phyloP scores from a whole-genome alignment of 2,888 invertebrate species.

The Apodemia zela region DNA sequence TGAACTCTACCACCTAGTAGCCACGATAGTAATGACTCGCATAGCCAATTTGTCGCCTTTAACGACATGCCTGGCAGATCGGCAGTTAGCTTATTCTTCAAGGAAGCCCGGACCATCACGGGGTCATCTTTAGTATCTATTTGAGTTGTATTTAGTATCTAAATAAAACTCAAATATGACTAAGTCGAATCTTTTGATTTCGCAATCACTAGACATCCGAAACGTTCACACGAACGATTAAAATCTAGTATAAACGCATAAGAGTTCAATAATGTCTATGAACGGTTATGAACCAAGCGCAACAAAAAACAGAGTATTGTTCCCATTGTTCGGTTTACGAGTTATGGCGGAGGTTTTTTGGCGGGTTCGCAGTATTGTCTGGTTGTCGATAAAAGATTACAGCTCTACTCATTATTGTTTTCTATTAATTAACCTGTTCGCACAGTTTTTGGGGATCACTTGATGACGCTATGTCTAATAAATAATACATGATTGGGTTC shows the following conservation, averaged over 20 bases:
- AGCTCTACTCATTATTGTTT: constrained; percentile 8
- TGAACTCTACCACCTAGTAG: too few relatives aligned
- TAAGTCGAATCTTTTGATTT: neutral
- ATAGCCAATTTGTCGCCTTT: too few relatives aligned
- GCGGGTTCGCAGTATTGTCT: constrained; percentile 13
- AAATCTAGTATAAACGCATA: neutral
- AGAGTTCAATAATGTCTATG: constrained; percentile 11
- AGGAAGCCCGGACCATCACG: too few relatives aligned
- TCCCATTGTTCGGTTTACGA: neutral
- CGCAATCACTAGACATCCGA: neutral
- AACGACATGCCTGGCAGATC: too few relatives aligned
- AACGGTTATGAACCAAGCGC: constrained; percentile 3
- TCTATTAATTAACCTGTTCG: constrained; percentile 1
- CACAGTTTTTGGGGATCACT: constrained; percentile 11
- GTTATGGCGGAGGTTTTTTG: constrained; percentile 11
- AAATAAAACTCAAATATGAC: too few relatives aligned
- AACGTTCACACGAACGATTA: neutral
- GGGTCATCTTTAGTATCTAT: too few relatives aligned
- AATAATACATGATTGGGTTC: neutral
- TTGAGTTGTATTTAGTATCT: too few relatives aligned
- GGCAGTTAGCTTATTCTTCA: too few relatives aligned
- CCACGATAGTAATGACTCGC: too few relatives aligned
- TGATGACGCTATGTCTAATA: neutral
- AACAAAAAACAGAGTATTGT: constrained; percentile 12
- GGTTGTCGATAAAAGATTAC: constrained; percentile 12